phyloP scores from a whole-genome alignment of 2,113 vertebrate genomes.

The Actenoides hombroni region DNA sequence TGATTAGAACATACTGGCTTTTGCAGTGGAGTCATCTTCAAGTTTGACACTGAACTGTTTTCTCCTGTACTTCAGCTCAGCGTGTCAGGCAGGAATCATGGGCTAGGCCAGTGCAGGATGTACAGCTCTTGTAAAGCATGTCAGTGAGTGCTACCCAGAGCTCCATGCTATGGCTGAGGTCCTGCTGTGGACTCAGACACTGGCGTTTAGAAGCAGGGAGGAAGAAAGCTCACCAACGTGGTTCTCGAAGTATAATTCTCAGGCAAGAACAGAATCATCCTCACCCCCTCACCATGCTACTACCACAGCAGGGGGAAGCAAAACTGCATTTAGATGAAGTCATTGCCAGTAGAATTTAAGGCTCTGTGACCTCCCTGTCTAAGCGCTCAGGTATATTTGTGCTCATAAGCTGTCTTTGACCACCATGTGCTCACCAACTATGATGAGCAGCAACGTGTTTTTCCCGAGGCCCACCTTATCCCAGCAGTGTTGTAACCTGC shows the following conservation, averaged over 20 bases:
- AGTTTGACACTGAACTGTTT: neutral
- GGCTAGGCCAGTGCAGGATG: neutral
- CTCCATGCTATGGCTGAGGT: neutral
- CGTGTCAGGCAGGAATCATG: neutral
- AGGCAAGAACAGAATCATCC: neutral
- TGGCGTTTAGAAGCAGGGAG: neutral
- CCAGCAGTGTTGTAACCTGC: neutral
- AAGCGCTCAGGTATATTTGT: neutral
- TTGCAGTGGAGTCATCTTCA: neutral
- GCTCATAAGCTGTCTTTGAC: neutral
- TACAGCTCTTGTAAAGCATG: neutral
- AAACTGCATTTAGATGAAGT: neutral
- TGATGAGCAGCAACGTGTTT: neutral
- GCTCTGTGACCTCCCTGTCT: neutral
- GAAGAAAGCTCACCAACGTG: neutral
- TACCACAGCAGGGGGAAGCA: neutral
- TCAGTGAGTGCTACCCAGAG: neutral
- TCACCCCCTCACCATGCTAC: neutral
- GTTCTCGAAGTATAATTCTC: neutral
- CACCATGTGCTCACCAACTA: fast-evolving
- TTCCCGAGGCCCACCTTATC: neutral
- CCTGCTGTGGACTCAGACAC: neutral
- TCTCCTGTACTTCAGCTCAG: neutral
- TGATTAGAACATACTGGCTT: neutral
- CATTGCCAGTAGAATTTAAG: neutral